Evolutionary conservation across 1,140 invertebrate genomes (phyloP), one percentile per base, ranked within the genome.

Genomic region (Megalonaias nervosa): DNA sequence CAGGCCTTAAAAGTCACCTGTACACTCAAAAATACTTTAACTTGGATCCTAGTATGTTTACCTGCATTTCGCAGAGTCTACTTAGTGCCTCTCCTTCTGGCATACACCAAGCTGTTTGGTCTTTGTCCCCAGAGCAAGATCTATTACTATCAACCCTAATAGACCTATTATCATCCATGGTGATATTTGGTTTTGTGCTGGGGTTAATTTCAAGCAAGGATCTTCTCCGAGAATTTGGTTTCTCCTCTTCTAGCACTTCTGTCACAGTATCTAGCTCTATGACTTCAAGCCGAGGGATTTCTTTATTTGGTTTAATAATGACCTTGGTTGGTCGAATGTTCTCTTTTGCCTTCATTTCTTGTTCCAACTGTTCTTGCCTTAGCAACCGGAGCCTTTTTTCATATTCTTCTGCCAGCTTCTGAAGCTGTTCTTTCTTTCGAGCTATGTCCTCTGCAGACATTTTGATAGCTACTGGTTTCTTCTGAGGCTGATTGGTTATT

Each of bases 171-270:
- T 48, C 38, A 48, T 48, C 38, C 6, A 48, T 48, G 38, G 38
- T 48, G 38, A 48, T 48, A 65, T 85, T 77, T 59, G 86, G 86
- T 57, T 82, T 86, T 38, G 75, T 84, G 69, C 86, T 86, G 6
- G 81, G 71, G 57, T 82, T 86, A 15, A 85, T 65, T 11, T 87
- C 85, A 38, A 85, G 59, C 48, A 88, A 64, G 11, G 87, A 88
- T 19, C 80, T 75, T 26, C 87, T 66, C 38, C 83, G 48, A 67
- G 77, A 81, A 17, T 55, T 64, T 4, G 74, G 69, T 23, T 62
- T 48, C 64, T 75, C 70, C 57, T 77, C 72, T 0, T 69, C 67
- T 60, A 58, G 23, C 23, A 74, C 75, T 48, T 76, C 75, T 26
- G 69, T 76, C 21, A 77, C 69, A 13, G 67, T 60, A 21, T 61